Base-by-base conservation (phyloP, 2,113 vertebrate species). In the Emydura subglobosa region DNA sequence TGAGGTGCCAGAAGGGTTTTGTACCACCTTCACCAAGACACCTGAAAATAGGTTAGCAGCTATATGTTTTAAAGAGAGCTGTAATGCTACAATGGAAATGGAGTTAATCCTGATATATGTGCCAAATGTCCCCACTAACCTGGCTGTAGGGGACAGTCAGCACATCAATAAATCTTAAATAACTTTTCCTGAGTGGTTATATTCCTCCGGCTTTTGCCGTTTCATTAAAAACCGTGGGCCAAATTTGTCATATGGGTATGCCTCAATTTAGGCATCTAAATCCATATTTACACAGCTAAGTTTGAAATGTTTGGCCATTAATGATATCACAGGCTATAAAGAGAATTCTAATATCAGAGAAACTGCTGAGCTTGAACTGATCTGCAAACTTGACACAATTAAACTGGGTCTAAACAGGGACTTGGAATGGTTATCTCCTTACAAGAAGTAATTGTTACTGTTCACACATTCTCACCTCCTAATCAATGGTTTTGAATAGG, bases 31-130 rank as follows among this genome's bases (percentile, higher is more conserved):
- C 85, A 94, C 91, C 94, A 91, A 94, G 88, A 57, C 91, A 96
- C 83, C 92, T 96, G 83, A 86, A 97, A 97, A 98, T 96, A 97
- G 95, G 97, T 96, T 96, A 97, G 54, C 85, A 86, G 85, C 68
- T 89, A 21, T 22, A 61, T 65, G 65, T 31, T 86, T 95, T 47
- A 78, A 92, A 74, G 53, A 84, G 72, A 88, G 53, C 44, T 88
- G 88, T 68, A 95, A 31, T 53, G 74, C 91, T 88, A 25, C 78
- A 87, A 89, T 84, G 86, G 90, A 84, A 94, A 92, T 39, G 2
- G 68, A 96, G 83, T 94, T 96, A 97, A 92, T 96, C 87, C 74
- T 74, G 53, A 83, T 93, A 39, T 86, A 47, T 89, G 74, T n/a
- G 87, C 91, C 91, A 94, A 94, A 82, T 88, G 74, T 74, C 24